phyloP scores from a whole-genome alignment of 2,888 invertebrate genomes.

The Tiphia femorata region DNA sequence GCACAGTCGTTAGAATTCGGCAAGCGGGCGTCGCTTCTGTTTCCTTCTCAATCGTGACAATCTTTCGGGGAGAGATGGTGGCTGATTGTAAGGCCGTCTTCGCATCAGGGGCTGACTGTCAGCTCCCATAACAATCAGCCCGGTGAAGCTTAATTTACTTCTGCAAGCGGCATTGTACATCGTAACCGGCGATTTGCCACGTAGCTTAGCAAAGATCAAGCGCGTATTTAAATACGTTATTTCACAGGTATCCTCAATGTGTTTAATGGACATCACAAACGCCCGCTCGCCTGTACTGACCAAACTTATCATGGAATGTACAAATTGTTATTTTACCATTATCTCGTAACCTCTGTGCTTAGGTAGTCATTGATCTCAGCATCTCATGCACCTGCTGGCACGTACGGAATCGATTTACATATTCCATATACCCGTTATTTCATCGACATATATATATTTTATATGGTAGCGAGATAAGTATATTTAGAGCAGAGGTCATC shows the following conservation, averaged over 20 bases:
- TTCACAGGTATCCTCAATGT: too few relatives aligned
- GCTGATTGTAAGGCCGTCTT: constrained; percentile 12
- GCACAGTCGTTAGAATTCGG: constrained; percentile 45
- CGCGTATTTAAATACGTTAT: neutral
- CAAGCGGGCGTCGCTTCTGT: constrained; percentile 38
- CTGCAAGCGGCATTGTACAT: constrained; percentile 1
- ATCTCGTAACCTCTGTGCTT: constrained; percentile 34
- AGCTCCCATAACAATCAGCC: constrained; percentile 38
- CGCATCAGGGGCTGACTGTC: constrained; percentile 14
- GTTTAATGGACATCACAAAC: constrained; percentile 21
- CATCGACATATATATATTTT: constrained; percentile 14
- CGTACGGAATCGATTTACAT: constrained; percentile 34
- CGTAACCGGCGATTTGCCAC: constrained; percentile 1
- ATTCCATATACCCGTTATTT: constrained; percentile 14
- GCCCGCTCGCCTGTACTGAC: constrained; percentile 63
- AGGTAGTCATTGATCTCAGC: constrained; percentile 32
- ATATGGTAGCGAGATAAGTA: constrained; percentile 21
- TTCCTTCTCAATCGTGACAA: constrained; percentile 3
- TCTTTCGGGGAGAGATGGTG: constrained; percentile 13
- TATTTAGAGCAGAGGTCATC: constrained; percentile 22
- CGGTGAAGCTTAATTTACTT: neutral
- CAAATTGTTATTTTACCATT: constrained; percentile 76
- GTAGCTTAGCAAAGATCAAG: constrained; percentile 4
- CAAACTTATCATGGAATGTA: constrained; percentile 84
- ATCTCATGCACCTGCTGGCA: constrained; percentile 33